Evolutionary conservation across 2,113 vertebrate genomes (phyloP).

Genomic region (Pimephales promelas): DNA sequence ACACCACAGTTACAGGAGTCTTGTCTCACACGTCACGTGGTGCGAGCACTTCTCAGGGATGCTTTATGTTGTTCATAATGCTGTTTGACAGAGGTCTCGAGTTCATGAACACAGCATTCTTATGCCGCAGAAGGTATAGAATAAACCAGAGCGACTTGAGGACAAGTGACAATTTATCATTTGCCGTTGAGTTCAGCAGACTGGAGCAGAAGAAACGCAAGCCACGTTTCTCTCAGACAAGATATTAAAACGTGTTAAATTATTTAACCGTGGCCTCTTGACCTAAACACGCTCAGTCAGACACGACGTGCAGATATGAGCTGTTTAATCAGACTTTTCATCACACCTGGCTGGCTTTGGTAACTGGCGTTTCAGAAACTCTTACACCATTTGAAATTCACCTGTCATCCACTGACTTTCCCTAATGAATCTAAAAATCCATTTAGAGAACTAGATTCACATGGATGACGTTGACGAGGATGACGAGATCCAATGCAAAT

Average conservation of each 20-base stretch:
- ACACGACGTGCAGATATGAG: slow-evolving; percentile 41
- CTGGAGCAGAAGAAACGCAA: slow-evolving; percentile 13
- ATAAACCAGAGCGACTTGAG: slow-evolving; percentile 3
- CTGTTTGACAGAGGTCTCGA: background rate
- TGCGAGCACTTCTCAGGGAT: background rate
- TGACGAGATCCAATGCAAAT: slow-evolving; percentile 38
- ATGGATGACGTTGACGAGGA: slow-evolving; percentile 18
- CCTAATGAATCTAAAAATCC: slow-evolving; percentile 40
- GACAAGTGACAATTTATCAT: slow-evolving; percentile 21
- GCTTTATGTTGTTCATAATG: slow-evolving; percentile 28
- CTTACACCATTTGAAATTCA: slow-evolving; percentile 38
- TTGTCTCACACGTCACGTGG: background rate
- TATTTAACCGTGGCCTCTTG: slow-evolving; percentile 49
- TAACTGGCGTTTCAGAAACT: slow-evolving; percentile 26
- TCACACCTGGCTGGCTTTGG: slow-evolving; percentile 43
- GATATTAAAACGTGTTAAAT: slow-evolving; percentile 54
- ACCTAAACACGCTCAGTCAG: slow-evolving; percentile 47
- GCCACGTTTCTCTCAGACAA: slow-evolving; percentile 44
- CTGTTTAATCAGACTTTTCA: slow-evolving; percentile 55
- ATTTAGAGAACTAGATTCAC: slow-evolving; percentile 21
- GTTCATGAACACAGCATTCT: slow-evolving; percentile 23
- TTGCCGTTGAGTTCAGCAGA: slow-evolving; percentile 4
- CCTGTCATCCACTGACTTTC: slow-evolving; percentile 2
- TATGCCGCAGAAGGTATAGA: background rate
- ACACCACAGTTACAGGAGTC: slow-evolving; percentile 9